Conservation (phyloP, 2,888 invertebrate species). For the Spodoptera exigua region DNA sequence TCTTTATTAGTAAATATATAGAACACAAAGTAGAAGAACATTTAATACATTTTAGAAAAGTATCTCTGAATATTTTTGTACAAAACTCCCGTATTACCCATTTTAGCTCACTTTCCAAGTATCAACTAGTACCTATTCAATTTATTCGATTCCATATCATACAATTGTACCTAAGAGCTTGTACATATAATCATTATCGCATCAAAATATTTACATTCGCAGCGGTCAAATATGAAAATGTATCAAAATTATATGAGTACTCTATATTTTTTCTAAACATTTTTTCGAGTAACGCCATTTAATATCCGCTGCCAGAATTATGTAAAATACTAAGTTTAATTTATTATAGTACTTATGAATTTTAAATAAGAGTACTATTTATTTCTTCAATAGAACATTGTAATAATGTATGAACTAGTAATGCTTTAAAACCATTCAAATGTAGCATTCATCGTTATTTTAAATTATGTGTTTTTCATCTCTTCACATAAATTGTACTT, state of each 20-base stretch:
- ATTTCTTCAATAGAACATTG: conserved; percentile 19
- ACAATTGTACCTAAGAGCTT: conserved; percentile 78
- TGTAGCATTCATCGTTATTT: conserved; percentile 31
- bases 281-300: conserved; percentile 69
- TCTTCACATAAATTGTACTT: conserved; percentile 50
- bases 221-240: conserved; percentile 65
- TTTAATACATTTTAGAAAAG: conserved; percentile 67
- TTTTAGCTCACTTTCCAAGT: conserved; percentile 69
- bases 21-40: conserved; percentile 51
- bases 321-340: conserved; percentile 8
- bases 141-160: conserved; percentile 83
- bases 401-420: conserved; percentile 8
- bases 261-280: conserved; percentile 77
- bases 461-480: conserved; percentile 32
- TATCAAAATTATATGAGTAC: conserved; percentile 58
- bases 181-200: conserved; percentile 74
- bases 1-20: conserved; percentile 51
- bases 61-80: conserved; percentile 83
- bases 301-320: conserved; percentile 54
- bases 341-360: conserved; percentile 11
- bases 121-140: conserved; percentile 76
- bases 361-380: conserved; percentile 10
- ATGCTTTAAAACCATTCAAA: conserved; percentile 6
- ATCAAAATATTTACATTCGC: conserved; percentile 69
- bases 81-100: conserved; percentile 72